Evolutionary conservation across 2,797 vertebrate genomes (phyloP).

Genomic region (Schizopygopsis malacanthus): DNA sequence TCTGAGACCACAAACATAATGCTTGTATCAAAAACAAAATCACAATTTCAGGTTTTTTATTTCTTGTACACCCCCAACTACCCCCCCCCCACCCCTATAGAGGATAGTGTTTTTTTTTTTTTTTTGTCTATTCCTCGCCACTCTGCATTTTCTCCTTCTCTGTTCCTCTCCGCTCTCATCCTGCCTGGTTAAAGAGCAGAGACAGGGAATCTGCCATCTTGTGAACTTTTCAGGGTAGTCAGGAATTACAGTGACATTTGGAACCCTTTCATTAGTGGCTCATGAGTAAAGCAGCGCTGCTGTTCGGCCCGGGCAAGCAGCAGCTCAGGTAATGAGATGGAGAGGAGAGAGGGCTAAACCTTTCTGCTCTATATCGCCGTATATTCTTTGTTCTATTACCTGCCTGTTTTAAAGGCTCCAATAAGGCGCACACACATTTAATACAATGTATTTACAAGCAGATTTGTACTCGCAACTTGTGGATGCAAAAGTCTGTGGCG

Average conservation of each 20-base stretch:
- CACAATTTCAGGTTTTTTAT: neutral
- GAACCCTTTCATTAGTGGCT: conserved; percentile 67
- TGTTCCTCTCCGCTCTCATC: conserved; percentile 34
- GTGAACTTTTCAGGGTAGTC: conserved; percentile 67
- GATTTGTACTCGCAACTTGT: neutral
- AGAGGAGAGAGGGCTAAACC: conserved; percentile 51
- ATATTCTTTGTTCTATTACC: conserved; percentile 55
- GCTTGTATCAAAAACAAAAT: neutral
- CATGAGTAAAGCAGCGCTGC: conserved; percentile 53
- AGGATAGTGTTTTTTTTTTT: neutral
- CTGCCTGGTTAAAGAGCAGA: conserved; percentile 52
- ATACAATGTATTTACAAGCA: neutral
- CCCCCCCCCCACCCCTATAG: too few species aligned
- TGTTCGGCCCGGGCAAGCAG: conserved; percentile 31
- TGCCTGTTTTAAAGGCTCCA: neutral
- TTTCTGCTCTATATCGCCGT: conserved; percentile 46
- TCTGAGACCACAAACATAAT: neutral
- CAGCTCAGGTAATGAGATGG: conserved; percentile 55
- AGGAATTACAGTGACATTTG: conserved; percentile 68
- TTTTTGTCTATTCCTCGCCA: neutral
- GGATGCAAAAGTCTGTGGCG: neutral
- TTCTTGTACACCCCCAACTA: neutral
- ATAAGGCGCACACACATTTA: neutral
- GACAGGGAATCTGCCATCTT: conserved; percentile 57
- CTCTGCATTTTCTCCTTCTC: conserved; percentile 36